Conservation (phyloP, 2,888 invertebrate genomes). For the Campoplex nolae region DNA sequence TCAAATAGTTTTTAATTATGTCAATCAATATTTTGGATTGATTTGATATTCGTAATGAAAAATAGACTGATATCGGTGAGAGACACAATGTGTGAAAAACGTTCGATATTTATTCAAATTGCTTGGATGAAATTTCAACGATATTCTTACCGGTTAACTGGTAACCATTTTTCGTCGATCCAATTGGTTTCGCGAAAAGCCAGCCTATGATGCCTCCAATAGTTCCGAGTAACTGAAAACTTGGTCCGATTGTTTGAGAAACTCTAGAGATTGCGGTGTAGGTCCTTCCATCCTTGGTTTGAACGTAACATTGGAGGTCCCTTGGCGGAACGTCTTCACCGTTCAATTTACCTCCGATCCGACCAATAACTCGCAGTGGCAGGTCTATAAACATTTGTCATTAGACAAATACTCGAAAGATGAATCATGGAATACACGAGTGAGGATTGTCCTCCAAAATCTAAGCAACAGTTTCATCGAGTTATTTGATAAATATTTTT, state of each 20-base stretch:
- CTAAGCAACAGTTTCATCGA: too few species aligned
- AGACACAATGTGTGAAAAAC: too few species aligned
- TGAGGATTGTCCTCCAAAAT: too few species aligned
- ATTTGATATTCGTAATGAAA: background rate
- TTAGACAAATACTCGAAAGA: background rate
- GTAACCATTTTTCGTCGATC: conserved; percentile 94
- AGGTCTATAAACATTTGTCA: conserved; percentile 86
- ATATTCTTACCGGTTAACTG: conserved; percentile 88
- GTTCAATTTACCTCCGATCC: conserved; percentile 94
- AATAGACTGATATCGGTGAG: background rate
- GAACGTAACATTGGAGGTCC: conserved; percentile 96
- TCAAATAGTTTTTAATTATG: too few species aligned
- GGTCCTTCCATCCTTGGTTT: conserved; percentile 93
- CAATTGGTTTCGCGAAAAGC: conserved; percentile 94
- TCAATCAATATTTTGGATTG: background rate
- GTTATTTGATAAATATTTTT: background rate
- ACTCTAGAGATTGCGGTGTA: conserved; percentile 96
- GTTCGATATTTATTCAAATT: too few species aligned
- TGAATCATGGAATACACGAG: too few species aligned
- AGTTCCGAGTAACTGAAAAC: conserved; percentile 93
- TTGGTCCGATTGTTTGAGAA: conserved; percentile 90
- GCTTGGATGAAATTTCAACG: too few species aligned
- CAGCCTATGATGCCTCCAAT: conserved; percentile 95
- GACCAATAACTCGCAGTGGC: conserved; percentile 95
- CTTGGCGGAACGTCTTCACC: conserved; percentile 90